phyloP scores from a whole-genome alignment of 2,113 vertebrate genomes.

The Rynchops niger region DNA sequence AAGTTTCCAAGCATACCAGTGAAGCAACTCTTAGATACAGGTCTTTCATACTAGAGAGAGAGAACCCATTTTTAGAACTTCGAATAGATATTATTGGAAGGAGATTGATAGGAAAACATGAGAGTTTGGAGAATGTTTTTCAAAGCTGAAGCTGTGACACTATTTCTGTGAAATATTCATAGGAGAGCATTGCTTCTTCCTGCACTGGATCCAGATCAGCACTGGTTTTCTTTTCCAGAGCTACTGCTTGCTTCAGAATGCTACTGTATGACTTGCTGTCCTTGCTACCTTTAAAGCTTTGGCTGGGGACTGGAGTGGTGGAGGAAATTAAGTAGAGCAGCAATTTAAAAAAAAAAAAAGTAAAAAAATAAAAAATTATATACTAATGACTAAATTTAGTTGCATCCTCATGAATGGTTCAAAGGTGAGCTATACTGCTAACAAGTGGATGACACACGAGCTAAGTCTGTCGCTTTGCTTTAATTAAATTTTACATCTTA shows the following conservation, averaged over 20 bases:
- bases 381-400: background rate
- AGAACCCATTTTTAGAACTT: background rate
- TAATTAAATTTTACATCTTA: constrained; percentile 14
- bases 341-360: background rate
- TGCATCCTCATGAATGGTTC: background rate
- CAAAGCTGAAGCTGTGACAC: background rate
- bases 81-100: background rate
- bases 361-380: background rate
- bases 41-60: background rate
- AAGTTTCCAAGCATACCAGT: background rate
- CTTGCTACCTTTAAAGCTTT: background rate
- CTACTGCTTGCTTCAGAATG: background rate
- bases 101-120: background rate
- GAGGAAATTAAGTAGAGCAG: background rate
- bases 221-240: background rate
- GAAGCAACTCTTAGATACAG: background rate
- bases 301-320: background rate
- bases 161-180: background rate
- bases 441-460: background rate
- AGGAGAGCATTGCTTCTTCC: background rate
- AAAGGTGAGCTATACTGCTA: background rate
- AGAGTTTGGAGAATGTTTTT: background rate
- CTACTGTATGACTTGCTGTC: background rate
- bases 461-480: background rate
- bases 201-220: background rate